Base-by-base conservation (phyloP, 2,888 invertebrate genomes). In the Fragum whitleyi region DNA sequence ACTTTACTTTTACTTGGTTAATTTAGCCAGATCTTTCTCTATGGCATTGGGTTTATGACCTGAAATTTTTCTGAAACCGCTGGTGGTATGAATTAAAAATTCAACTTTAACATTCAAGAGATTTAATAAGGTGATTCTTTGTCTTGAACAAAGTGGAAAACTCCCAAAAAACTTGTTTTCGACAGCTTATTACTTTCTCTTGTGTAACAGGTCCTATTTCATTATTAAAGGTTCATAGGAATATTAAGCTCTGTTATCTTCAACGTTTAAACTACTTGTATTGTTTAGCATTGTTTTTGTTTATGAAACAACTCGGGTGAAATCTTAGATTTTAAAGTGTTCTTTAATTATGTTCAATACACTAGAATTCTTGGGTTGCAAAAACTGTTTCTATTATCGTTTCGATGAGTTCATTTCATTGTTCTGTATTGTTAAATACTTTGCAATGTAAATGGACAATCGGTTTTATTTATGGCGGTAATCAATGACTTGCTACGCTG, bases 381-480 rank as follows among this genome's bases (percentile, higher is more conserved):
- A 47, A 47, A 47, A 47, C 47, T 47, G 47, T 47, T 47, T 47
- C 47, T 47, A 47, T 47, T 47, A 47, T 47, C 47, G 47, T 47
- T 47, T 47, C 47, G 47, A 47, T 47, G 47, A 47, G 14, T 47
- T 47, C 47, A 16, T 47, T 47, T 47, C 47, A 47, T 47, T 47
- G 47, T 47, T 47, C 3, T 47, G 47, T 47, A 47, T 47, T 47
- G 47, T 47, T 47, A 9, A 19, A 19, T 47, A 9, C n/a, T 47
- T 3, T 47, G 5, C 2, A 26, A 57, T 28, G 57, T 26, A 1
- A 57, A 51, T 62, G 61, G 73, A 62, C 65, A 62, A 51, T 61
- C 19, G 9, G n/a, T 67, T 26, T 61, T 61, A 68, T 76, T 70
- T 61, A 32, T 76, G 70, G 76, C 62, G 76, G 70, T 59, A 76